Conservation (phyloP, 2,113 vertebrate species). For the Semnornis frantzii region DNA sequence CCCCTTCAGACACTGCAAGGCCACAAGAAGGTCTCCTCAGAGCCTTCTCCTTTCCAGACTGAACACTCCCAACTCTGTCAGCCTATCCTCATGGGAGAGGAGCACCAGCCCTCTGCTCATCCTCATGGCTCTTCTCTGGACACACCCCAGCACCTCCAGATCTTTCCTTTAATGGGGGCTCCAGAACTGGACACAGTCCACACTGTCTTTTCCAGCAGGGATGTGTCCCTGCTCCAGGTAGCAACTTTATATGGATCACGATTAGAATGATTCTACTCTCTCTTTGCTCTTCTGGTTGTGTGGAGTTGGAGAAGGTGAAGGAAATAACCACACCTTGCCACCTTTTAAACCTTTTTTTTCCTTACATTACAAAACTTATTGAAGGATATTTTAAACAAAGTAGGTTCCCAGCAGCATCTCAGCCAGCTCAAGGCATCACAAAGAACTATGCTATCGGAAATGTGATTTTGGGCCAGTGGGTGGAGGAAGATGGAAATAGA, state of each 20-base stretch:
- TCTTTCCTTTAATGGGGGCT: no score
- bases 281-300: background rate
- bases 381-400: background rate
- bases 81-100: no score
- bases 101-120: no score
- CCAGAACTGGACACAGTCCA: no score
- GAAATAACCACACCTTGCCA: background rate
- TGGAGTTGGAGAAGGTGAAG: background rate
- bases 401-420: background rate
- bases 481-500: background rate
- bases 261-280: background rate
- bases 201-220: background rate
- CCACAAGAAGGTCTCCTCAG: no score
- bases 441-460: background rate
- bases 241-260: background rate
- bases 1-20: no score
- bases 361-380: background rate
- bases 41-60: no score
- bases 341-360: rapidly evolving
- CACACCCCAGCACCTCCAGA: background rate
- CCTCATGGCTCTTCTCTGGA: no score
- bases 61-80: no score
- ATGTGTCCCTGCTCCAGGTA: rapidly evolving
- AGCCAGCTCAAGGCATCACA: background rate
- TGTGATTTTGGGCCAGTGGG: background rate